These are phyloP conservation scores for Seira musarum DNA, from an alignment of 2,888 invertebrate species.

Conservation along the genomic window DNA sequence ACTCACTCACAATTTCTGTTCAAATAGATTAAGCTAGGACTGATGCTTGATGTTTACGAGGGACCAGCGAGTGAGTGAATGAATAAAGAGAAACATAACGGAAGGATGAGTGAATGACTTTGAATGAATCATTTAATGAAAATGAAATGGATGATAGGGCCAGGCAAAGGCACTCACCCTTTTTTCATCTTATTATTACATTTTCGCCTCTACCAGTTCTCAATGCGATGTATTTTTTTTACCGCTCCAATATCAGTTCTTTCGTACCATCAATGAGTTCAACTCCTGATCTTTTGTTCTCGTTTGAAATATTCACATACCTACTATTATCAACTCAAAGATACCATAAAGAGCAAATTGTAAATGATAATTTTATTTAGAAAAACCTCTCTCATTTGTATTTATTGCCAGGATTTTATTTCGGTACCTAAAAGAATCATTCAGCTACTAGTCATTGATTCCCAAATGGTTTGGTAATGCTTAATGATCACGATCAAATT, in stretches of 20 bases:
- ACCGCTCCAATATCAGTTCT: background rate
- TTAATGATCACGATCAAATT: slow-evolving; percentile 7
- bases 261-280: slow-evolving; percentile 13
- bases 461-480: background rate
- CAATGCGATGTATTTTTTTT: background rate
- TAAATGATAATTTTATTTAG: background rate
- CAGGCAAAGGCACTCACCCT: slow-evolving; percentile 17
- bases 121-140: slow-evolving; percentile 37
- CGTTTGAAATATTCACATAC: background rate
- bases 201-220: slow-evolving; percentile 9
- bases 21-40: background rate
- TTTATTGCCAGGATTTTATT: background rate
- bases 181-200: slow-evolving; percentile 25
- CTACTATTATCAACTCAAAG: background rate
- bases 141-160: slow-evolving; percentile 29
- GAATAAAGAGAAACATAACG: slow-evolving; percentile 53
- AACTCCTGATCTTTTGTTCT: background rate
- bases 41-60: background rate
- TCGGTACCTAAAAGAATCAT: background rate
- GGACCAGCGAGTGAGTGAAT: slow-evolving; percentile 33
- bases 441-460: background rate
- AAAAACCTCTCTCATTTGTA: slow-evolving; percentile 1
- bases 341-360: no score
- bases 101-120: slow-evolving; percentile 57
- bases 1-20: background rate